Conservation (phyloP, 2,113 vertebrate species). For the Saccopteryx leptura region DNA sequence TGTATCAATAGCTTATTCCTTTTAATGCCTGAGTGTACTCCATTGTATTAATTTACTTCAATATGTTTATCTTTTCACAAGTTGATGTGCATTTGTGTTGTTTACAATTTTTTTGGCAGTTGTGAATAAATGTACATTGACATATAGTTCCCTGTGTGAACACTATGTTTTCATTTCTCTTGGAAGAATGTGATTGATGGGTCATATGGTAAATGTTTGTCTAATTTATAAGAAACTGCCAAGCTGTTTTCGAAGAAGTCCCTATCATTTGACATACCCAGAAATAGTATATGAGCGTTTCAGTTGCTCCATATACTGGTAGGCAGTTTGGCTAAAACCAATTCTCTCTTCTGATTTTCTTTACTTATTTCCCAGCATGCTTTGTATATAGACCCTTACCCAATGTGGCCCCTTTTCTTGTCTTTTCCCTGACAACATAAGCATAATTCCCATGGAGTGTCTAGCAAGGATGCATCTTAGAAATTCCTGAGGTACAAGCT, state of each 20-base stretch:
- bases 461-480: conserved; percentile 44
- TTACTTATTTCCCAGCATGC: background rate
- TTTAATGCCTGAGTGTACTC: background rate
- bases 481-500: conserved; percentile 21
- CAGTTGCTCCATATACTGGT: background rate
- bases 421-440: background rate
- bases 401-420: background rate
- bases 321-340: conserved; percentile 13
- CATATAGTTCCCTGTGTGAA: background rate
- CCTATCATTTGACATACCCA: background rate
- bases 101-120: background rate
- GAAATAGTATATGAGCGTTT: background rate
- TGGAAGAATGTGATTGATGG: background rate
- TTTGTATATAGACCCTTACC: background rate
- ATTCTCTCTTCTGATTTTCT: conserved; percentile 12
- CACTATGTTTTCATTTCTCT: conserved; percentile 16
- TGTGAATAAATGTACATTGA: background rate
- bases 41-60: background rate
- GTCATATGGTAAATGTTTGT: background rate
- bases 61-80: background rate
- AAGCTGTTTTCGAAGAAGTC: conserved; percentile 6
- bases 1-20: background rate
- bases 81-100: background rate
- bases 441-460: background rate
- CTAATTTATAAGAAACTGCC: background rate